Evolutionary conservation across 2,113 vertebrate genomes (phyloP), one percentile per base, ranked within the genome.

Genomic region (Sebastes fasciatus): DNA sequence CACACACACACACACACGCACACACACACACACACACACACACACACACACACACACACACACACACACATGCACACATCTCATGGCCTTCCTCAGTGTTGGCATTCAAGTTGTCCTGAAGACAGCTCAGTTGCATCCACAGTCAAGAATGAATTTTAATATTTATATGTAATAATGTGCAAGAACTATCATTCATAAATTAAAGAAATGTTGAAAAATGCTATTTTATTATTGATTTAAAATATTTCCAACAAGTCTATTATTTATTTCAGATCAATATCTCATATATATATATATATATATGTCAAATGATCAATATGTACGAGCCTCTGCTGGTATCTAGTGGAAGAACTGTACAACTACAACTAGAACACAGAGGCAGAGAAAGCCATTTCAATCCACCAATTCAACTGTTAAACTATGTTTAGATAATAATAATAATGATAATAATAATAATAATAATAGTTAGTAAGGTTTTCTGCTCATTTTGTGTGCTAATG

Each of bases 321-420:
- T 34, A 34, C 34, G 34, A 26, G 68, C 13, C 26, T 90, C 58
- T 54, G 21, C 57, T 88, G 81, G 64, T 65, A 68, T 48, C 84
- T 79, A 40, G 66, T 79, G 89, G 85, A 74, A 21, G 58, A 19
- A 51, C 2, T 16, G 1, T 65, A 17, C 1, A 62, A 61, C 67
- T 74, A 34, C 80, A 82, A 0, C 23, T 10, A 58, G 17, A 48
- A 19, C 17, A 21, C 16, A 61, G 6, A 48, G 12, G 1, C 16
- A 1, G 26, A 60, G 13, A 8, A 1, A 12, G 6, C 17, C 4
- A 17, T 17, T 19, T 4, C 1, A 42, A 40, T 63, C 23, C 57
- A 60, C 2, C 21, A 6, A 6, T 14, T 61, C 26, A 34, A 6
- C 6, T 40, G 34, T 61, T 61, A 0, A 21, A 55, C 54, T 57